Base-by-base conservation (phyloP, 2,888 invertebrate genomes). In the Drepana falcataria region DNA sequence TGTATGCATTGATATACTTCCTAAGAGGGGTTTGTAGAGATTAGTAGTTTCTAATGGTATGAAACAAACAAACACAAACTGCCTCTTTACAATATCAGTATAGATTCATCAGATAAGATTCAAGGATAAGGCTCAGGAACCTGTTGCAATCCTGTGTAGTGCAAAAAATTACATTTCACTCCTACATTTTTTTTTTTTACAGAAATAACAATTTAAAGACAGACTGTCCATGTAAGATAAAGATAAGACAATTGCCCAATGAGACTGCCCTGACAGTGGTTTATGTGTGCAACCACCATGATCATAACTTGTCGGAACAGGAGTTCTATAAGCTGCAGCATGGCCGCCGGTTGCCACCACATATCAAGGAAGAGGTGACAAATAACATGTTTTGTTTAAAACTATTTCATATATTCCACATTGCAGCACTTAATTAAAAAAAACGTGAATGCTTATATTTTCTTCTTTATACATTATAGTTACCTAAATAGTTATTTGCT, bases 211-310 rank as follows among this genome's bases (percentile, higher is more conserved):
- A 55, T 33, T 64, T 66, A 55, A 77, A 76, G 62, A 75, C 75
- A 40, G 69, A 77, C 55, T 80, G 80, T 40, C 80, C 80, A 0
- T 79, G 79, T 56, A 74, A 77, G 65, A 74, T 80, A 49, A 73
- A 73, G 54, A 56, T 80, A 62, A 72, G 70, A 53, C 73, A 70
- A 40, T 59, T 71, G 21, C 70, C 72, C 2, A 65, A 68, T 7
- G 77, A 71, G 41, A 60, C 61, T 2, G 68, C 69, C 47, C 53
- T 79, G 34, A 73, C 73, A 2, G 79, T 77, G 2, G 69, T 74
- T 1, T 76, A 71, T 55, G 80, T 79, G 2, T 80, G 80, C 59
- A 73, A 80, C 52, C 79, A 80, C 57, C 80, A 80, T 47, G 77
- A 79, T 58, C 80, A 80, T 58, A 71, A 75, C 3, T 58, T 80